Evolutionary conservation across 2,888 invertebrate genomes (phyloP).

Genomic region (Hymenopus coronatus): DNA sequence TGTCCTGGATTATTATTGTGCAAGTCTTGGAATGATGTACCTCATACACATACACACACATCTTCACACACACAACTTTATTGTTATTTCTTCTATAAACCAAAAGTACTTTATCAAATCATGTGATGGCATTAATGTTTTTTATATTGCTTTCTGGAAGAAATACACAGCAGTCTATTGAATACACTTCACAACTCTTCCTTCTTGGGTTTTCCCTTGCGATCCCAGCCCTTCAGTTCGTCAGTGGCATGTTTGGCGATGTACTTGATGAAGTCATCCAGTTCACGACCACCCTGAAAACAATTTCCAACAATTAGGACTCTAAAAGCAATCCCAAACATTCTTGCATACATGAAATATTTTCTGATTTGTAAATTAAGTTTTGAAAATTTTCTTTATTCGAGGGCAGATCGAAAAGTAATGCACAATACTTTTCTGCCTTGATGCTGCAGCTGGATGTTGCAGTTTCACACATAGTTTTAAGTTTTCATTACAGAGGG

Average conservation of each 20-base stretch:
- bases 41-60: not conserved
- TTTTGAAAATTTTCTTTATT: too few relatives aligned
- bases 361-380: too few relatives aligned
- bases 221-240: constrained; percentile 83
- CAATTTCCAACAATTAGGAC: not conserved
- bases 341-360: too few relatives aligned
- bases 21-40: not conserved
- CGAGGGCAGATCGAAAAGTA: too few relatives aligned
- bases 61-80: not conserved
- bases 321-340: too few relatives aligned
- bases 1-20: not conserved
- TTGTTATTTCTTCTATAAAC: constrained; percentile 1
- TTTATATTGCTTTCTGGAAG: constrained; percentile 20
- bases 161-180: not conserved
- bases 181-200: constrained; percentile 55
- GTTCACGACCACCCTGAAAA: constrained; percentile 82
- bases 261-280: constrained; percentile 92
- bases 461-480: too few relatives aligned
- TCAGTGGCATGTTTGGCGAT: constrained; percentile 87
- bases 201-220: constrained; percentile 72
- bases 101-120: constrained; percentile 9
- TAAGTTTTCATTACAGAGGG: too few relatives aligned
- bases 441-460: too few relatives aligned
- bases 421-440: too few relatives aligned
- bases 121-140: not conserved